These are phyloP conservation scores for Phymatocera aterrima DNA, from an alignment of 2,888 invertebrate genomes.

Conservation along the genomic window DNA sequence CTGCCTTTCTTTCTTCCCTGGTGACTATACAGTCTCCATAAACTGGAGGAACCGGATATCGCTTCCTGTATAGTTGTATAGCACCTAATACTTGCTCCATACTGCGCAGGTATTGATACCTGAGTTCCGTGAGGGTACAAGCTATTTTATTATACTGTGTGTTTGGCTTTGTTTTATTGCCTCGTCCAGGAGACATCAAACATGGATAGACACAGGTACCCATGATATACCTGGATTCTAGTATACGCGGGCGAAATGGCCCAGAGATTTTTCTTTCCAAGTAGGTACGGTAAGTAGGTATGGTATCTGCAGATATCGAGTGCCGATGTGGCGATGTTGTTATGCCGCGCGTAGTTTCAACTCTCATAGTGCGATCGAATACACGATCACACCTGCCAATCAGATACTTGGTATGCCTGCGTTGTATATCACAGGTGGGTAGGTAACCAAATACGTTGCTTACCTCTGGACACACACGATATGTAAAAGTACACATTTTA, in stretches of 20 bases:
- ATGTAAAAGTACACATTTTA: not conserved
- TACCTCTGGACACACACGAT: no score
- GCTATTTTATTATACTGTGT: slow-evolving; percentile 29
- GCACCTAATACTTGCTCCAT: not conserved
- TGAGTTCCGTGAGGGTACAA: slow-evolving; percentile 26
- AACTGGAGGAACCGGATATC: slow-evolving; percentile 18
- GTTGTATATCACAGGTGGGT: not conserved
- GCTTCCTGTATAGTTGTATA: slow-evolving; percentile 5
- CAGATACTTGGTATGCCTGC: not conserved
- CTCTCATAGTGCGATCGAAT: not conserved
- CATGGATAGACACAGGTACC: not conserved
- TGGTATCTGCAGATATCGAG: not conserved
- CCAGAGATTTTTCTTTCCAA: not conserved
- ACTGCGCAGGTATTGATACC: slow-evolving; percentile 10
- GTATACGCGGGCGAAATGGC: not conserved
- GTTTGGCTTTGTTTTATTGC: slow-evolving; percentile 37
- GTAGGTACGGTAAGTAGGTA: no score
- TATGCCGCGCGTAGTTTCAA: not conserved
- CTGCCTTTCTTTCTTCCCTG: slow-evolving; percentile 39
- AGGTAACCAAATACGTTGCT: not conserved
- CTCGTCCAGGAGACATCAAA: not conserved
- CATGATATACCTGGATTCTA: no score
- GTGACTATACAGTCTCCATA: slow-evolving; percentile 32
- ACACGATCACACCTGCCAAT: slow-evolving; percentile 29
- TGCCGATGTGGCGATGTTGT: not conserved